Base-by-base conservation (phyloP, 2,888 invertebrate genomes). In the Dorcus parallelipipedus region DNA sequence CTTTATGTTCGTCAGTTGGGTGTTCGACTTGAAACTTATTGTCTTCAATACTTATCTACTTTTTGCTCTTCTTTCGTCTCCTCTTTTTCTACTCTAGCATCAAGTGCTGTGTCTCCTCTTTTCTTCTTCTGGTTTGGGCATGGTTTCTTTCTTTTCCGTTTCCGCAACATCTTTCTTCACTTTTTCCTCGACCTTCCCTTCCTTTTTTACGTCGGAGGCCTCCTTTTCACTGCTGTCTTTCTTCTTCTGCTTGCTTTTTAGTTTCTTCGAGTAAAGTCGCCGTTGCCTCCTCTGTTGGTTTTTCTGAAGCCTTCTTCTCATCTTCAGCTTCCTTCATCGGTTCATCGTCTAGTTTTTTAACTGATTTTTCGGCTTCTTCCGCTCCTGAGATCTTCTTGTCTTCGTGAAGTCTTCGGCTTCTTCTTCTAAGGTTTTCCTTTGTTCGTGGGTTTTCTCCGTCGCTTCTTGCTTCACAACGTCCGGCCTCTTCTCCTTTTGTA, bases 391-490 rank as follows among this genome's bases (percentile, higher is more conserved):
- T 39, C 4, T 51, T 39, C 8, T 40, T 26, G 14, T 49, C 23
- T 20, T 8, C 23, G 10, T 38, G 40, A 38, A 10, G 33, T 33
- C 58, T 48, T 50, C 41, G 49, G 53, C 50, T 39, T 59, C 54
- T 52, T 45, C 45, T 7, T 60, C 49, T 14, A 38, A 38, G 39
- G 39, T 58, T n/a, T 51, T 43, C 26, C 38, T 40, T 20, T 39
- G 38, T 39, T 56, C 48, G n/a, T n/a, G 9, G 49, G 23, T 14
- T 56, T 10, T 41, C 41, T 61, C 51, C 26, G 63, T 69, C n/a
- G 50, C 56, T 51, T 56, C 48, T 38, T 68, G 69, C 7, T 69
- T 67, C 14, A 70, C 70, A 8, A 67, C 54, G 17, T 69, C 68
- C 49, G 69, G 66, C 14, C 9, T 14, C 14, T 14, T 14, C 14